Evolutionary conservation across 2,888 invertebrate species (phyloP), one percentile per base, ranked within the genome.

Genomic region (Mimas tiliae): DNA sequence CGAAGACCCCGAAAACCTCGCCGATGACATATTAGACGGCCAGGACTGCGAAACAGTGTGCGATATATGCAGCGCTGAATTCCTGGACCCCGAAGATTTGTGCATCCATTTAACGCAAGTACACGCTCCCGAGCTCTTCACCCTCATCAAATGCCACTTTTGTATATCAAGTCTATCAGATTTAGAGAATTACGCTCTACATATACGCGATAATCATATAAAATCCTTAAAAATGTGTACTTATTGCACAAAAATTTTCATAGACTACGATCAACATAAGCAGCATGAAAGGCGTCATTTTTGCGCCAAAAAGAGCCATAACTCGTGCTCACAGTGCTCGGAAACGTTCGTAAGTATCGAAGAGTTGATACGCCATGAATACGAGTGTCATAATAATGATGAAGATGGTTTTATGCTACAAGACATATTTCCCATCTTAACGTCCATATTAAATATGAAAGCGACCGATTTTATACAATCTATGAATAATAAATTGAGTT

Each of bases 241-340:
- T 0, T 79, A 79, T 7, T 93, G 93, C 12, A 70, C 74, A 0
- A 77, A 88, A 48, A 74, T 82, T 0, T 93, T 89, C 58, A 53
- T 68, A 0, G 77, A 86, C 0, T 12, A 50, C 0, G 62, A 70
- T 0, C 64, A 68, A 0, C 69, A 76, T 0, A 75, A 68, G 2
- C 62, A 62, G 1, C 93, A 93, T 62, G 79, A 83, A 45, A 76
- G 53, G 1, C 86, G 80, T 45, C 93, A 93, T 72, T 34, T 63
- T 14, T 48, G 47, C 4, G 27, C 63, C 3, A 62, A 64, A 0
- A 75, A 76, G 1, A 55, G 69, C 0, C 65, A 68, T 0, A 77
- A 74, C 12, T 72, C 74, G 0, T 93, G 93, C 69, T 85, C 90
- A 0, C 84, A 88, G 2, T 93, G 93, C 64, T 53, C 64, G 0